Conservation (phyloP, 2,797 vertebrate species). For the Gobio occitaniae region DNA sequence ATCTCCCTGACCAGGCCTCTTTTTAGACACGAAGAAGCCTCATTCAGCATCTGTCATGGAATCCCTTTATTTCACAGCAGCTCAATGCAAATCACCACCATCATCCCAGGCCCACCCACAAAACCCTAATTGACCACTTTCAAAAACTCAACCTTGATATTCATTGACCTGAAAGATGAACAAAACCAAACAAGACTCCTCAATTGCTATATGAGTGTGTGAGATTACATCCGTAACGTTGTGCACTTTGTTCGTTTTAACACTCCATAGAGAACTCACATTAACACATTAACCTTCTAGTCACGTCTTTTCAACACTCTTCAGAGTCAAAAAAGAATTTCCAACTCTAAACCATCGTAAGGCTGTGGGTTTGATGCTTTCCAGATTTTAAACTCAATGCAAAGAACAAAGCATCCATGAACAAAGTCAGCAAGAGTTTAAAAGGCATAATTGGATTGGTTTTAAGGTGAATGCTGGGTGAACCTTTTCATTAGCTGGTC, state of each 20-base stretch:
- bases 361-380: conserved; percentile 13
- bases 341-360: background rate
- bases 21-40: conserved; percentile 8
- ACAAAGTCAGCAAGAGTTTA: background rate
- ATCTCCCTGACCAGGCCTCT: background rate
- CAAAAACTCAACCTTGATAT: conserved; percentile 9
- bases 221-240: background rate
- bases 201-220: background rate
- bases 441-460: conserved; percentile 4
- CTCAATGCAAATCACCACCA: background rate
- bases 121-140: conserved; percentile 11
- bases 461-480: conserved; percentile 26
- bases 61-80: background rate
- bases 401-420: conserved; percentile 19
- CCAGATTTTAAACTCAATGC: conserved; percentile 19
- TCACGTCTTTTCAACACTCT: background rate
- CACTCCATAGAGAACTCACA: background rate
- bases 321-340: background rate
- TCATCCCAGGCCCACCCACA: background rate
- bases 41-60: background rate
- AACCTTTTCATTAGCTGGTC: conserved; percentile 18
- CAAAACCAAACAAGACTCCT: conserved; percentile 6
- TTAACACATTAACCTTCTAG: conserved; percentile 17
- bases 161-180: conserved; percentile 27
- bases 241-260: background rate